phyloP scores from a whole-genome alignment of 2,888 invertebrate species.

The Torymus texanus region DNA sequence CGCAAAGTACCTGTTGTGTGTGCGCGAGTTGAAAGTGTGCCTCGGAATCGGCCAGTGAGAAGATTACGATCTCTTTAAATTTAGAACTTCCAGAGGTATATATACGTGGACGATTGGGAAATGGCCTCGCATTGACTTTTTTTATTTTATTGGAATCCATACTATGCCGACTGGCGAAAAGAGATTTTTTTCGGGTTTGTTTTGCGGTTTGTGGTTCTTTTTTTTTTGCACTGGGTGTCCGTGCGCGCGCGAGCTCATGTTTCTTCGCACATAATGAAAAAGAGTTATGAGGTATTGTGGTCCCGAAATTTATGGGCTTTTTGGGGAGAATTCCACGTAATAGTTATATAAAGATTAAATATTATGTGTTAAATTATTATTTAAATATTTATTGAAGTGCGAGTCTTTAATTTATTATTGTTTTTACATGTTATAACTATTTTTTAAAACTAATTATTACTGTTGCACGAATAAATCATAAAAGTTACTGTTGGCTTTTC shows the following conservation, averaged over 20 bases:
- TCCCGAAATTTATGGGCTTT: neutral
- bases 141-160: conserved; percentile 18
- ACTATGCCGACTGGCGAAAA: too few relatives aligned
- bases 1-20: conserved; percentile 44
- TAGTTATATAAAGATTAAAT: too few relatives aligned
- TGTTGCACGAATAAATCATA: too few relatives aligned
- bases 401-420: neutral
- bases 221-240: neutral
- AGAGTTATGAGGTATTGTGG: conserved; percentile 11
- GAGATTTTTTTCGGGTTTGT: neutral
- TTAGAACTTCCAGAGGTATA: conserved; percentile 13
- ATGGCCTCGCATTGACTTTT: neutral
- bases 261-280: conserved; percentile 36
- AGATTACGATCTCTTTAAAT: conserved; percentile 35
- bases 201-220: neutral
- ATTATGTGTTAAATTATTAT: neutral
- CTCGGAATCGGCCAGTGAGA: neutral
- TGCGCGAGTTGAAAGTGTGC: conserved; percentile 1
- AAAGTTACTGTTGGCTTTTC: neutral
- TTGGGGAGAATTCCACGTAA: too few relatives aligned
- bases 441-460: too few relatives aligned
- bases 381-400: neutral
- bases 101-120: neutral
- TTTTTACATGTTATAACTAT: too few relatives aligned
- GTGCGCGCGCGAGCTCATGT: neutral